A percentile compares a stretch with the other conserved stretches of the same genome.
Evolutionary conservation across 1,140 invertebrate genomes (phyloP).

Genomic region (Trichonephila clavata): DNA sequence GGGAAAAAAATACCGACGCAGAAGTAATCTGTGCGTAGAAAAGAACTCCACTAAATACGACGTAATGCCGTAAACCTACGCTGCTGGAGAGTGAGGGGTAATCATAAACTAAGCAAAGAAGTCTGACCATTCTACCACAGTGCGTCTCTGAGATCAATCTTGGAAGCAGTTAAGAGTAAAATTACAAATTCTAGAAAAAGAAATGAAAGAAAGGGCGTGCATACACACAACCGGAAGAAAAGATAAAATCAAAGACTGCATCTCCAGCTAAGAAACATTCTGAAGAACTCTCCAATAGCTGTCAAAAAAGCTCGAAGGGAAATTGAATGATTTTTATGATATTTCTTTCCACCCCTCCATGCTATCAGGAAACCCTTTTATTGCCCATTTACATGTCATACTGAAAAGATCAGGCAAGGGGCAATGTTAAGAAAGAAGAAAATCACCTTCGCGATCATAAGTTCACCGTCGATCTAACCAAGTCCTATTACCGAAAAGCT

Average conservation of each 20-base stretch:
- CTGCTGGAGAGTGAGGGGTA: slow-evolving; percentile 21
- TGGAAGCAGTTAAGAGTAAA: slow-evolving; percentile 72
- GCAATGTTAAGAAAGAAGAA: slow-evolving; percentile 42
- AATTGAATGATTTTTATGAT: slow-evolving; percentile 77
- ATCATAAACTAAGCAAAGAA: slow-evolving; percentile 67
- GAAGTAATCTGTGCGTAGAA: slow-evolving; percentile 39
- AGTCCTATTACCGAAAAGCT: slow-evolving; percentile 54
- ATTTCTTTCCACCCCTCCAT: slow-evolving; percentile 59
- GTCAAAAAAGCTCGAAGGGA: slow-evolving; percentile 69
- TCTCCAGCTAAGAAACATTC: slow-evolving; percentile 55
- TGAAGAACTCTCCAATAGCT: slow-evolving; percentile 68
- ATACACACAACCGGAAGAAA: not conserved
- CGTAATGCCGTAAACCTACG: slow-evolving; percentile 31
- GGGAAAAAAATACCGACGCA: not conserved
- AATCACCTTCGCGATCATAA: slow-evolving; percentile 63
- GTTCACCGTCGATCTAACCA: slow-evolving; percentile 26
- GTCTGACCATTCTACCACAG: slow-evolving; percentile 24
- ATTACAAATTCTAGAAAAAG: slow-evolving; percentile 71
- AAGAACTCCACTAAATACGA: slow-evolving; percentile 56
- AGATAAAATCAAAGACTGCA: slow-evolving; percentile 34
- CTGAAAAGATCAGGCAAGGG: slow-evolving; percentile 59
- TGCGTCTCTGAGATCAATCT: slow-evolving; percentile 59
- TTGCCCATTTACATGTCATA: slow-evolving; percentile 77
- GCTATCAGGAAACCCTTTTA: slow-evolving; percentile 60
- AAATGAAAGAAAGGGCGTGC: not conserved